These are phyloP conservation scores for Notolepis coatsorum DNA, from an alignment of 2,797 vertebrate genomes.

Conservation along the genomic window DNA sequence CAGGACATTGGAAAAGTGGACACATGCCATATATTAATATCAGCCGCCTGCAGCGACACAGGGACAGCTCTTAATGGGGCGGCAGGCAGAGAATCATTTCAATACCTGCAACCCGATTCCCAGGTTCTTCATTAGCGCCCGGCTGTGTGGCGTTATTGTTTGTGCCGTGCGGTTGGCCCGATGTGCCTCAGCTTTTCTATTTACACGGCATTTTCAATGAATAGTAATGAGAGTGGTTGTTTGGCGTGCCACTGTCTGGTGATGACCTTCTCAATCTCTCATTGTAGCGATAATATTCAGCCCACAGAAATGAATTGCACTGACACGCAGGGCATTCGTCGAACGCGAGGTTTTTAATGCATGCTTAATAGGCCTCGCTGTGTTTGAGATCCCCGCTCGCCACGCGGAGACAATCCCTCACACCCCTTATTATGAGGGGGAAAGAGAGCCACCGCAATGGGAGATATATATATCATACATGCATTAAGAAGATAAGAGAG, in stretches of 20 bases:
- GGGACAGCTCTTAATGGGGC: too few species aligned
- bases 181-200: conserved; percentile 42
- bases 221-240: conserved; percentile 68
- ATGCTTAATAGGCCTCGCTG: conserved; percentile 37
- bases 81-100: too few species aligned
- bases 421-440: too few species aligned
- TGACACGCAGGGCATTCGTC: background rate
- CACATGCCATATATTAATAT: conserved; percentile 40
- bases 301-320: conserved; percentile 48
- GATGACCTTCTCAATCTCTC: conserved; percentile 57
- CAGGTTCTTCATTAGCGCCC: conserved; percentile 60
- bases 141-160: conserved; percentile 18
- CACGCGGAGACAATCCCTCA: background rate
- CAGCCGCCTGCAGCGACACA: too few species aligned
- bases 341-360: conserved; percentile 48
- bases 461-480: conserved; percentile 13
- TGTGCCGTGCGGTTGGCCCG: conserved; percentile 9
- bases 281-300: conserved; percentile 37
- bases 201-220: conserved; percentile 68
- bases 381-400: too few species aligned
- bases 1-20: background rate
- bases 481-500: conserved; percentile 33
- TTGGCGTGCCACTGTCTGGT: conserved; percentile 41
- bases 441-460: conserved; percentile 3
- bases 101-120: conserved; percentile 20